phyloP scores from a whole-genome alignment of 2,888 invertebrate species.

The Atherix ibis region DNA sequence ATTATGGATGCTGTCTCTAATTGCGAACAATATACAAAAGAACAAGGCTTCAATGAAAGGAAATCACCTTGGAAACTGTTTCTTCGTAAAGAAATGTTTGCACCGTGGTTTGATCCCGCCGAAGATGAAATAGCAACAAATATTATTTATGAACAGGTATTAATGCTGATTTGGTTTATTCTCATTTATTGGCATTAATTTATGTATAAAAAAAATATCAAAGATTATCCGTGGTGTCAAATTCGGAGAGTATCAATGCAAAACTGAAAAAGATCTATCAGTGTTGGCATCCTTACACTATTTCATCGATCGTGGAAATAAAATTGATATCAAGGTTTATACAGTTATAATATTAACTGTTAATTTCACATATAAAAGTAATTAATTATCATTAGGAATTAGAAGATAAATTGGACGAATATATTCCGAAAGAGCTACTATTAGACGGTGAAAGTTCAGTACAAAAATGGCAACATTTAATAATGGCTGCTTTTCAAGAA shows the following conservation, averaged over 20 bases:
- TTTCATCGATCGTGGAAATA: constrained; percentile 63
- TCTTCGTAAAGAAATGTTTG: constrained; percentile 77
- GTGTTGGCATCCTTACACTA: constrained; percentile 82
- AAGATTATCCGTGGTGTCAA: constrained; percentile 68
- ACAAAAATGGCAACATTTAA: constrained; percentile 54
- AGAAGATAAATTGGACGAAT: not conserved
- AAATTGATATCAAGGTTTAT: constrained; percentile 49
- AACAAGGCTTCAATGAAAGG: constrained; percentile 69
- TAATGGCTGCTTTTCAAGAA: constrained; percentile 53
- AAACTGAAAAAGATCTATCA: constrained; percentile 68
- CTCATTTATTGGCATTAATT: not conserved
- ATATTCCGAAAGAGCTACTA: constrained; percentile 23
- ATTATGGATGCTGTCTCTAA: constrained; percentile 93
- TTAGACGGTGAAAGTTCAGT: constrained; percentile 44
- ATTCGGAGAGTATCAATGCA: constrained; percentile 81
- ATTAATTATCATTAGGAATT: not conserved
- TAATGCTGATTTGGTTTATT: not conserved
- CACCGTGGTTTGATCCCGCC: constrained; percentile 80
- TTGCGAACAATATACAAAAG: constrained; percentile 89
- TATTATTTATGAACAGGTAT: constrained; percentile 69
- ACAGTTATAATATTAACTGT: not conserved
- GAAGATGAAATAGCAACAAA: constrained; percentile 70
- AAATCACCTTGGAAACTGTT: constrained; percentile 80
- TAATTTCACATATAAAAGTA: not conserved
- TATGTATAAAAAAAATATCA: not conserved